Conservation (phyloP, 2,113 vertebrate genomes). For the Albula glossodonta region DNA sequence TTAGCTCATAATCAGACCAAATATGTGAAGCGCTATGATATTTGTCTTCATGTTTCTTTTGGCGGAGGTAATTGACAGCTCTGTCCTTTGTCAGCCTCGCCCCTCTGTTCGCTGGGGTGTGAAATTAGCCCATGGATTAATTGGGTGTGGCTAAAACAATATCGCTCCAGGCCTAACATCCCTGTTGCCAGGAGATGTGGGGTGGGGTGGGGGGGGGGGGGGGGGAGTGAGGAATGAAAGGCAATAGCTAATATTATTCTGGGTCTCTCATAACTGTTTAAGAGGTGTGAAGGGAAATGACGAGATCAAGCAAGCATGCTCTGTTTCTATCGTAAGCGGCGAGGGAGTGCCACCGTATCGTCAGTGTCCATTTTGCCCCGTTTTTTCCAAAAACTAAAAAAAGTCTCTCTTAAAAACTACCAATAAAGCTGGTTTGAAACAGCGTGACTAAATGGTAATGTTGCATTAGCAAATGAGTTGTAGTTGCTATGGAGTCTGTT, state of each 20-base stretch:
- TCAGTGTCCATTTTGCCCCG: not conserved
- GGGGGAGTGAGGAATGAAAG: not conserved
- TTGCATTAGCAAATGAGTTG: not conserved
- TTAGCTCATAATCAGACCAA: not conserved
- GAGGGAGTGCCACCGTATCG: not conserved
- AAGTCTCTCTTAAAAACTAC: not conserved
- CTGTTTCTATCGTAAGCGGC: not conserved
- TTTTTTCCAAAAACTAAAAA: not conserved
- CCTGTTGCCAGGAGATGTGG: not conserved
- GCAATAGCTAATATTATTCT: not conserved
- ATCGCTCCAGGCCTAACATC: not conserved
- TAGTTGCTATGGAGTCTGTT: not conserved
- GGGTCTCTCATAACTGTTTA: not conserved
- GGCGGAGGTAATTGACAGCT: not conserved
- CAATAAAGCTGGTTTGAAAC: not conserved
- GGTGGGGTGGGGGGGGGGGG: no score
- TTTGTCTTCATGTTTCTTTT: conserved; percentile 3
- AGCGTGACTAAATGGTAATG: no score
- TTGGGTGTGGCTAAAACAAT: conserved; percentile 20
- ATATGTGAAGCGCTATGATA: not conserved
- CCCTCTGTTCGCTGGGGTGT: not conserved
- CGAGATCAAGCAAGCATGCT: not conserved
- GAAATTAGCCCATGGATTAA: conserved; percentile 8
- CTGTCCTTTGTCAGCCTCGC: not conserved
- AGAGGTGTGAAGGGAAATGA: not conserved